Evolutionary conservation across 2,888 invertebrate species (phyloP).

Genomic region (Phasia obesa): DNA sequence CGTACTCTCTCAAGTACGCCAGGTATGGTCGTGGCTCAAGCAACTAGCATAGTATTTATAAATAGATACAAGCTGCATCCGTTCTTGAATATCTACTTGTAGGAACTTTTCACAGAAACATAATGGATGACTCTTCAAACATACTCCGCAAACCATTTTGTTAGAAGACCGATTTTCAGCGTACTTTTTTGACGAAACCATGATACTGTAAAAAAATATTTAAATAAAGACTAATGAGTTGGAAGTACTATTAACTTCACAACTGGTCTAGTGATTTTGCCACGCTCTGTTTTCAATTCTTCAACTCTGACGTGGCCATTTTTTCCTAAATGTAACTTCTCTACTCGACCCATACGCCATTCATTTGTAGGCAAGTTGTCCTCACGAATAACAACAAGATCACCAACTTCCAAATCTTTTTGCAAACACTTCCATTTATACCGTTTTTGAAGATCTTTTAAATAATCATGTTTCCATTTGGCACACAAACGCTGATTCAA

Average conservation of each 20-base stretch:
- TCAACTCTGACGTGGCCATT: slow-evolving; percentile 38
- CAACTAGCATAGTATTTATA: slow-evolving; percentile 11
- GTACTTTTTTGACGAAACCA: slow-evolving; percentile 1
- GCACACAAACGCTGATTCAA: slow-evolving; percentile 45
- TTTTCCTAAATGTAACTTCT: slow-evolving; percentile 9
- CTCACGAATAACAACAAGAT: background rate
- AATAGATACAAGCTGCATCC: background rate
- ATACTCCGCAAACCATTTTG: slow-evolving; percentile 18
- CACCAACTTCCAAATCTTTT: background rate
- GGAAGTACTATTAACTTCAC: slow-evolving; percentile 29
- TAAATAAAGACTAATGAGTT: slow-evolving; percentile 13
- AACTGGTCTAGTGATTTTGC: slow-evolving; percentile 5
- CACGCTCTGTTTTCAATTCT: slow-evolving; percentile 4
- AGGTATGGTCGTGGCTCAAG: slow-evolving; percentile 21
- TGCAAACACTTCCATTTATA: slow-evolving; percentile 30
- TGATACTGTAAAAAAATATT: background rate
- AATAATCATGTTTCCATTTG: background rate
- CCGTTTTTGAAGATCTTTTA: slow-evolving; percentile 28
- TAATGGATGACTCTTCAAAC: background rate
- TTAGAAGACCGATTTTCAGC: background rate
- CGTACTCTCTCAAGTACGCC: slow-evolving; percentile 19
- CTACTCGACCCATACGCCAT: slow-evolving; percentile 23
- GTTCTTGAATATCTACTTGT: background rate
- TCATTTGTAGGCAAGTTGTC: slow-evolving; percentile 33
- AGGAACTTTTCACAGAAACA: slow-evolving; percentile 1